Conservation (phyloP, 2,797 vertebrate genomes). For the Hapalemur alaotrensis region DNA sequence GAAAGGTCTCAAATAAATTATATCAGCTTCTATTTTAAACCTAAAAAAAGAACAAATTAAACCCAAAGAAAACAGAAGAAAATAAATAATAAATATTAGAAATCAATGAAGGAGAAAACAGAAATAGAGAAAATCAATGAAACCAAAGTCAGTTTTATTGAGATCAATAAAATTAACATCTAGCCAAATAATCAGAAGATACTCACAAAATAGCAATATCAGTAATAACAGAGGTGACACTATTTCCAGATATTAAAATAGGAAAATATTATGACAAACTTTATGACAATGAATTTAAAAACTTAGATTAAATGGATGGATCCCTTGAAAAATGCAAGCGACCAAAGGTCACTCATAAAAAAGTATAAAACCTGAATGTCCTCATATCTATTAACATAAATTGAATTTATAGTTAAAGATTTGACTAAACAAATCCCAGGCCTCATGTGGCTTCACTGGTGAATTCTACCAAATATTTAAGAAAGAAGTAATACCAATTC, state of each 20-base stretch:
- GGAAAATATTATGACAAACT: neutral
- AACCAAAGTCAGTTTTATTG: neutral
- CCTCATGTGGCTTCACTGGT: neutral
- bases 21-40: neutral
- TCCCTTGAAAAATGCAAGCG: neutral
- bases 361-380: neutral
- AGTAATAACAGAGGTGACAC: neutral
- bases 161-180: neutral
- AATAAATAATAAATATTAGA: neutral
- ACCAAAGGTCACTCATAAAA: neutral
- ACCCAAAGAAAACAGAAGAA: neutral
- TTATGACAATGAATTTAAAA: neutral
- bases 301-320: neutral
- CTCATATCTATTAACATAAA: neutral
- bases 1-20: neutral
- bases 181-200: neutral
- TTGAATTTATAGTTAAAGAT: neutral
- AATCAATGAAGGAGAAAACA: conserved; percentile 3
- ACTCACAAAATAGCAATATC: neutral
- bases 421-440: neutral
- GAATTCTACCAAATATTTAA: neutral
- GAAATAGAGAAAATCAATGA: neutral
- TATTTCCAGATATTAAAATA: neutral
- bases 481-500: neutral
- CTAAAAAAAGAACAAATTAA: neutral